Percentiles rank a stretch among this genome's conserved stretches.
Conservation (phyloP, 2,797 vertebrate genomes). For the Clangula hyemalis region DNA sequence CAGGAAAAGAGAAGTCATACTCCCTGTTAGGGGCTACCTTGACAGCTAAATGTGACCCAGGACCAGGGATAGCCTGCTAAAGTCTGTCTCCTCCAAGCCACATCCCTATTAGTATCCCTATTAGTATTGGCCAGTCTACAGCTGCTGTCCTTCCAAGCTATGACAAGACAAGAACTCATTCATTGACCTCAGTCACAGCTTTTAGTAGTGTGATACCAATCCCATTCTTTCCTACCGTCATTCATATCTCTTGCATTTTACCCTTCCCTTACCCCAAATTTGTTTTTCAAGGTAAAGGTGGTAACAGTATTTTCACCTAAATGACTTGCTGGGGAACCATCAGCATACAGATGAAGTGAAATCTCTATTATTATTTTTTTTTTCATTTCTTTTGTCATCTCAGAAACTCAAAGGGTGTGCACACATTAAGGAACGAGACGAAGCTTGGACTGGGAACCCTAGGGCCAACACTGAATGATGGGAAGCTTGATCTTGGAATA, state of each 20-base stretch:
- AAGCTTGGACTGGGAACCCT: not conserved
- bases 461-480: not conserved
- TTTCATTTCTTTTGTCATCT: not conserved
- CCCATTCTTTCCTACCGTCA: not conserved
- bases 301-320: not conserved
- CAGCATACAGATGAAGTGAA: not conserved
- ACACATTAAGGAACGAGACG: not conserved
- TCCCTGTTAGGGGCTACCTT: not conserved
- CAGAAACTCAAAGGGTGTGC: not conserved
- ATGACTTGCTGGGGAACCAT: not conserved
- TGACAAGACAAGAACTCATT: not conserved
- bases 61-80: not conserved
- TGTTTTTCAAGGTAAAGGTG: not conserved
- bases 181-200: not conserved
- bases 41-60: not conserved
- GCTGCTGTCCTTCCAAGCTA: not conserved
- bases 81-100: not conserved
- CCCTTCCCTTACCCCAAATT: not conserved
- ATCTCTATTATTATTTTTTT: not conserved
- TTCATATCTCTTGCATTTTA: not conserved
- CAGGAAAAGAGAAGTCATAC: not conserved
- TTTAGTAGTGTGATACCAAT: not conserved
- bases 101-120: not conserved
- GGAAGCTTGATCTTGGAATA: not conserved
- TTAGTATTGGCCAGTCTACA: not conserved